Evolutionary conservation across 2,113 vertebrate species (phyloP), one percentile per base, ranked within the genome.

Genomic region (Triplophysa siluroides): DNA sequence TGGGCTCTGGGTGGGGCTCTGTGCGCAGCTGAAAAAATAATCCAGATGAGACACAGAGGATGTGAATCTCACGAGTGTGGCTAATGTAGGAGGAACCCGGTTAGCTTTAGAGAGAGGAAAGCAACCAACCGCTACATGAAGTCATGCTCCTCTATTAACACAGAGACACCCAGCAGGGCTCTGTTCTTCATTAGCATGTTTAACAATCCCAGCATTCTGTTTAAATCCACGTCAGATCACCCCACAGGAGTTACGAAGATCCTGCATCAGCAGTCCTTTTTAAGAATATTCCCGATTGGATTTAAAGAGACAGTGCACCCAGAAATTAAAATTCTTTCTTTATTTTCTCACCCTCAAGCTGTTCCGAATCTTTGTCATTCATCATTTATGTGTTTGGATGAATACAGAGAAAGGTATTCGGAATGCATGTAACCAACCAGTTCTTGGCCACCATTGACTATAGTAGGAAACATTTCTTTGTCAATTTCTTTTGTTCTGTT

Each of bases 11-110:
- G 45, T 26, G 60, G 60, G 60, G n/a, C 50, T 79, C 10, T 16
- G 14, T 63, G 45, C 33, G 12, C 68, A 72, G 68, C 60, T 63
- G 78, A 54, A 64, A 65, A 60, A 72, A 73, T 43, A 63, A 38
- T 71, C 14, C 56, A 52, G 14, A 79, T 64, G 14, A 43, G 68
- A 54, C 7, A 7, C 24, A 12, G 10, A 63, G 19, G 24, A 19
- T 52, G 23, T 54, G 47, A 79, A 21, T 62, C 24, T 71, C 78
- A 64, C 2, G 58, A 71, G 67, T 50, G 26, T 6, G 26, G 19
- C 29, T 71, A 54, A 71, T 12, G 68, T 71, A 33, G 72, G 58
- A 63, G 58, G 72, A 75, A 47, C 58, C 9, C 2, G 8, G 52
- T 50, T 50, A 50, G 10, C 16, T 19, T 10, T 18, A 56, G 45